Percentiles rank a stretch among this genome's conserved stretches.
These are phyloP conservation scores for Stegodyphus mimosarum DNA, from an alignment of 1,140 invertebrate species.

Conservation along the genomic window DNA sequence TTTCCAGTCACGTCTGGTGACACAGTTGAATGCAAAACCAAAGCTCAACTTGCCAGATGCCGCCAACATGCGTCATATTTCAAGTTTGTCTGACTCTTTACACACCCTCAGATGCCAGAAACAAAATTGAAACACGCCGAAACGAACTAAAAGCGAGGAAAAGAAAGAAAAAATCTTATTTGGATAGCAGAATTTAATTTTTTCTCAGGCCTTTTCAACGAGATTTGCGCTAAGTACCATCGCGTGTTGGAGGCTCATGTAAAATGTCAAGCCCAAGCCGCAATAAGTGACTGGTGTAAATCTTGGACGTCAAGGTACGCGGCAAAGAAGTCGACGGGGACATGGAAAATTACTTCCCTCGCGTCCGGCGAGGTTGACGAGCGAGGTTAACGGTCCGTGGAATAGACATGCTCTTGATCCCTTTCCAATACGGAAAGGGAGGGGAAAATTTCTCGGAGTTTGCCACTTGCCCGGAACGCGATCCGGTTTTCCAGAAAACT, in stretches of 20 bases:
- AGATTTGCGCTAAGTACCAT: background rate
- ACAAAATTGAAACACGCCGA: background rate
- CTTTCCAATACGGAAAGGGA: background rate
- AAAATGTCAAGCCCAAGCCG: background rate
- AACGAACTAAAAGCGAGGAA: background rate
- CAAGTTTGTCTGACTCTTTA: no score
- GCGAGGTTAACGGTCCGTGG: background rate
- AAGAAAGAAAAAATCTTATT: slow-evolving; percentile 3
- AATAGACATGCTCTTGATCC: background rate
- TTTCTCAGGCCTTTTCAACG: background rate
- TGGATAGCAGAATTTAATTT: background rate
- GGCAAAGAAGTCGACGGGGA: background rate
- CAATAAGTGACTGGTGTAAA: background rate
- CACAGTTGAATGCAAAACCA: no score
- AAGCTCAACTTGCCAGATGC: no score
- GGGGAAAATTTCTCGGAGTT: background rate
- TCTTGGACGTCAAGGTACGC: background rate
- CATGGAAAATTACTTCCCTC: background rate
- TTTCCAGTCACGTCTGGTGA: no score
- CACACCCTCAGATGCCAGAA: background rate
- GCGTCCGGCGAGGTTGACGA: background rate
- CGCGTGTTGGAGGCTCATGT: background rate
- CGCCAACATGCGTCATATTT: no score
- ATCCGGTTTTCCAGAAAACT: background rate
- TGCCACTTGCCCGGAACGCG: no score